Evolutionary conservation across 23 tunicate genomes (phyloP), one percentile per base, ranked within the genome.

Genomic region (Ascidia mentula): DNA sequence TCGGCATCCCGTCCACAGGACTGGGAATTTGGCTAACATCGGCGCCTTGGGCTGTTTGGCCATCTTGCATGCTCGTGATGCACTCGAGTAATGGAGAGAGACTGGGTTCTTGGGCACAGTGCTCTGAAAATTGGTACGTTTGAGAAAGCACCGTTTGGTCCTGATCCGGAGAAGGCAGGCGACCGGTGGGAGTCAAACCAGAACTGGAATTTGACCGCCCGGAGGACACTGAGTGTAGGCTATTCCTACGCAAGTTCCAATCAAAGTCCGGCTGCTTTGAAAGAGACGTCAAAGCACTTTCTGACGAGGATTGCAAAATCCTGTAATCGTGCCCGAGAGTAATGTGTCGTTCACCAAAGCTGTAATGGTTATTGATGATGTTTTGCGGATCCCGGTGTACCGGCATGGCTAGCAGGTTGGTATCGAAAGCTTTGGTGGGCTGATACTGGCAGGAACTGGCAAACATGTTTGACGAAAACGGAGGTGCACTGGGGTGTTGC

Each of bases 171-270:
- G 75, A 76, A 3, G 88, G 40, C 33, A 40, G 38, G 26, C 20
- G 69, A 6, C 39, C 30, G 31, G 12, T 18, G 0, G 88, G 88
- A 26, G 88, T 84, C 7, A 76, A 36, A 6, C 81, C 88, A 76
- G 81, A 82, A 60, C 88, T 59, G 6, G 84, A 86, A 38, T 81
- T 86, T 34, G 90, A 86, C 7, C 84, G 35, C 32, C 90, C 90
- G 17, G 90, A 79, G 22, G 90, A 86, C 6, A 86, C 31, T 0
- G 90, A 86, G 12, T 86, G 90, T 18, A 78, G 73, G 59, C 90
- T 86, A 61, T 79, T 79, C 73, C 90, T 46, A 24, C 90, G 38
- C 69, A 74, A 31, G 73, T 24, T 32, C 74, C 74, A 70, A n/a
- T 34, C 74, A 6, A 34, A 34, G 18, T 70, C 38, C 3, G 74